phyloP scores from a whole-genome alignment of 2,113 vertebrate genomes.

The Halichoerus grypus region DNA sequence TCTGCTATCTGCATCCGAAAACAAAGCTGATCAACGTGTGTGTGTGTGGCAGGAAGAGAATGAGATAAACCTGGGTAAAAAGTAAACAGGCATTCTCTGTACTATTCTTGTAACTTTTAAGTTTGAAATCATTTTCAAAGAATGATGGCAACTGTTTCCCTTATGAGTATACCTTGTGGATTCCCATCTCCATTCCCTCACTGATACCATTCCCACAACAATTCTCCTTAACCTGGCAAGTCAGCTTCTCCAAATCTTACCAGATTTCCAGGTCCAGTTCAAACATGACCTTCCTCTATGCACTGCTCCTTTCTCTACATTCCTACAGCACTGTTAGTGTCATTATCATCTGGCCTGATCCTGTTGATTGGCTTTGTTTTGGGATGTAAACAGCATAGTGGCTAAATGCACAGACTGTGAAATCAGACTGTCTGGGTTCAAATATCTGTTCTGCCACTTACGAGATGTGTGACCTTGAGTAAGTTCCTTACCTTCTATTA shows the following conservation, averaged over 20 bases:
- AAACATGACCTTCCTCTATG: background rate
- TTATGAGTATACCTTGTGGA: background rate
- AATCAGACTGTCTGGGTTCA: constrained; percentile 4
- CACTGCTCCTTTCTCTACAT: background rate
- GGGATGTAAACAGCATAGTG: background rate
- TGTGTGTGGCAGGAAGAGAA: background rate
- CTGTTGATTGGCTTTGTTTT: background rate
- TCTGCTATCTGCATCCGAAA: background rate
- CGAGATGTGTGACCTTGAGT: background rate
- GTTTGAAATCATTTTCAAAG: constrained; percentile 45
- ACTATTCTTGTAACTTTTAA: background rate
- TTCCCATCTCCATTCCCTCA: background rate
- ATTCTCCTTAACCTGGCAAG: background rate
- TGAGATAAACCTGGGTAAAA: background rate
- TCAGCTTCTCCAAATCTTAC: background rate
- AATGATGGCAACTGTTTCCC: background rate
- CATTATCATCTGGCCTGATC: background rate
- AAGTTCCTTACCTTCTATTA: background rate
- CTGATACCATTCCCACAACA: background rate
- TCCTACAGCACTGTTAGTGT: background rate
- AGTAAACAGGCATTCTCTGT: background rate
- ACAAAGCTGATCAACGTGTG: background rate
- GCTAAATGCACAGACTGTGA: background rate
- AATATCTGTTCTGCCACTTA: background rate
- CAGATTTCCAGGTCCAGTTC: background rate